Base-by-base conservation (phyloP, 2,888 invertebrate genomes). In the Plemyria rubiginata region DNA sequence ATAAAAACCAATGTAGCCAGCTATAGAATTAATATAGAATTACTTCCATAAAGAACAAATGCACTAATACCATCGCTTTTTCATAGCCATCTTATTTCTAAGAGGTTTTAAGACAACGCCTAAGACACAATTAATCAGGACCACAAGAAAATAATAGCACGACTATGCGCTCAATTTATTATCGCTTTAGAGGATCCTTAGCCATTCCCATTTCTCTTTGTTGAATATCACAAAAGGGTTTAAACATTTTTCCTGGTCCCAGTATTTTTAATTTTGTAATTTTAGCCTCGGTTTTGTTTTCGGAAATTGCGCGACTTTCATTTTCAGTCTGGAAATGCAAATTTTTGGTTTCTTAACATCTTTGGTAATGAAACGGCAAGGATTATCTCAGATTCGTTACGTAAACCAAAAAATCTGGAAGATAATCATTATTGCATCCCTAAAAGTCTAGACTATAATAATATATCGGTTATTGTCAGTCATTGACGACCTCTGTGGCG, bases 101-200 rank as follows among this genome's bases (percentile, higher is more conserved):
- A 70, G 54, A 54, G 66, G 67, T 71, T 65, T 68, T 41, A 53
- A 71, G 71, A 61, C 61, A 70, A 66, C 69, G 58, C 74, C 70
- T 71, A 67, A 74, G 57, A 69, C 69, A 73, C 72, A 72, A 81
- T 81, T 78, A 80, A 80, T 81, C 77, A 79, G 36, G 68, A 63
- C 71, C 68, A 72, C 67, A 71, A 73, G 73, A 74, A 80, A 78
- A 80, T 76, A 78, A 78, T 72, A 73, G 75, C 75, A 69, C 70
- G 73, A 74, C 79, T 78, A 74, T 73, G 70, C 72, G 77, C 74
- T 77, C 80, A 79, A 80, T 84, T 84, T 82, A 82, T 83, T 81
- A 81, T 77, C 74, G 75, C 72, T 77, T 79, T 70, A 76, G 62
- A 80, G 70, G 78, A 78, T 77, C 72, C 66, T 67, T 68, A 77